These are phyloP conservation scores for Thera obeliscata DNA, from an alignment of 2,888 invertebrate genomes.

Conservation along the genomic window DNA sequence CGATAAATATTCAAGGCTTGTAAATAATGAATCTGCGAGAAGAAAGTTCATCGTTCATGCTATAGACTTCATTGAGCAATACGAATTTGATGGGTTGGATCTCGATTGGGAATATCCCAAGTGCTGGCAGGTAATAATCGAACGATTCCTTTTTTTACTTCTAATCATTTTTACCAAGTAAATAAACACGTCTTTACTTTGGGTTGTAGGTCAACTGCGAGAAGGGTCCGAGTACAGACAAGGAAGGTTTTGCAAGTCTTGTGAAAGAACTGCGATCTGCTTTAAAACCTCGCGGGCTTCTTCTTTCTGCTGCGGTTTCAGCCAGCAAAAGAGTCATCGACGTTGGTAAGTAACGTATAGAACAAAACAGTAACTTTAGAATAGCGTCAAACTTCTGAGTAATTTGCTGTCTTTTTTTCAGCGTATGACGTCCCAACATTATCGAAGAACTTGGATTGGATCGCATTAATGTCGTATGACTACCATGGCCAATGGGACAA, in stretches of 20 bases:
- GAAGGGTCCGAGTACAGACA: conserved; percentile 92
- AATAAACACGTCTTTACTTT: background rate
- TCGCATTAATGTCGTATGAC: conserved; percentile 96
- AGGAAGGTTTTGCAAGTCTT: conserved; percentile 89
- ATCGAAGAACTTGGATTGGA: conserved; percentile 93
- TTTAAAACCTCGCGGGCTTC: conserved; percentile 88
- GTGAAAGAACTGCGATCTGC: conserved; percentile 89
- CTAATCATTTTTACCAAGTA: background rate
- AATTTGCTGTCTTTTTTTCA: conserved; percentile 40
- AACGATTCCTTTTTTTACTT: background rate
- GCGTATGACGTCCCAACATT: conserved; percentile 90
- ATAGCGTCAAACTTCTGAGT: background rate
- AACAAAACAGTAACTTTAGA: background rate
- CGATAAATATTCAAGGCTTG: conserved; percentile 93
- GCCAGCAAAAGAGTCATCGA: conserved; percentile 93
- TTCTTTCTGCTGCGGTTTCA: conserved; percentile 93
- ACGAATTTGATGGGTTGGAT: conserved; percentile 95
- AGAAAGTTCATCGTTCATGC: conserved; percentile 90
- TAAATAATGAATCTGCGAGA: conserved; percentile 89
- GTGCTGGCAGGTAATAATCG: conserved; percentile 90
- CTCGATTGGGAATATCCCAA: conserved; percentile 98
- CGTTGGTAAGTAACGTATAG: conserved; percentile 80
- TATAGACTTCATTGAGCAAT: conserved; percentile 90
- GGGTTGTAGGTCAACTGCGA: conserved; percentile 88
- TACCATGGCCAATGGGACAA: conserved; percentile 97